These are phyloP conservation scores for Eulemur rufifrons DNA, from an alignment of 2,113 vertebrate genomes.

Conservation along the genomic window DNA sequence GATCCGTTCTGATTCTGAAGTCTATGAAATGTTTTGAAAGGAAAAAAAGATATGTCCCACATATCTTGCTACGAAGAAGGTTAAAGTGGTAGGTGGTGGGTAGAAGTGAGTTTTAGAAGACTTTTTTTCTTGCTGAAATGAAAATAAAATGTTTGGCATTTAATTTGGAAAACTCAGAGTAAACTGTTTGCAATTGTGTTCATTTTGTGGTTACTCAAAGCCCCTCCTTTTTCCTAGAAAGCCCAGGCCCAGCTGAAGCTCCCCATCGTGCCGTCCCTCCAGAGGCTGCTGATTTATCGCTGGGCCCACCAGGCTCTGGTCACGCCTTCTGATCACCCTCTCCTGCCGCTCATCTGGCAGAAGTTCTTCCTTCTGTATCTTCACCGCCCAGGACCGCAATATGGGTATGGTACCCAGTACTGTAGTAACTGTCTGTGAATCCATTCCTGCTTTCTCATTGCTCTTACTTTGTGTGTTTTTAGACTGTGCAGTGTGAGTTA, in stretches of 20 bases:
- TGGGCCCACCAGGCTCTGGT: slow-evolving; percentile 96
- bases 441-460: not conserved
- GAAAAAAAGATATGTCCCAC: not conserved
- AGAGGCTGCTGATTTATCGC: slow-evolving; percentile 96
- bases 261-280: slow-evolving; percentile 93
- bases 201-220: not conserved
- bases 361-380: slow-evolving; percentile 97
- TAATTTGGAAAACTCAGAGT: not conserved
- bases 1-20: not conserved
- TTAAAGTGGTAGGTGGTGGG: not conserved
- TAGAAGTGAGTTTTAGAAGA: not conserved
- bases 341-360: slow-evolving; percentile 96
- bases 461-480: not conserved
- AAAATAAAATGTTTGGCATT: not conserved
- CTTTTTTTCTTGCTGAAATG: not conserved
- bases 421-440: not conserved
- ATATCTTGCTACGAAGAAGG: not conserved
- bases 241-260: slow-evolving; percentile 95
- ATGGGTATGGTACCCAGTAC: slow-evolving; percentile 88
- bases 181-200: not conserved
- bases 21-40: slow-evolving; percentile 17
- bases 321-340: slow-evolving; percentile 95
- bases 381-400: slow-evolving; percentile 95
- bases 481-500: not conserved
- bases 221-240: slow-evolving; percentile 85